Evolutionary conservation across 1,140 invertebrate species (phyloP).

Genomic region (Brachionus plicatilis): DNA sequence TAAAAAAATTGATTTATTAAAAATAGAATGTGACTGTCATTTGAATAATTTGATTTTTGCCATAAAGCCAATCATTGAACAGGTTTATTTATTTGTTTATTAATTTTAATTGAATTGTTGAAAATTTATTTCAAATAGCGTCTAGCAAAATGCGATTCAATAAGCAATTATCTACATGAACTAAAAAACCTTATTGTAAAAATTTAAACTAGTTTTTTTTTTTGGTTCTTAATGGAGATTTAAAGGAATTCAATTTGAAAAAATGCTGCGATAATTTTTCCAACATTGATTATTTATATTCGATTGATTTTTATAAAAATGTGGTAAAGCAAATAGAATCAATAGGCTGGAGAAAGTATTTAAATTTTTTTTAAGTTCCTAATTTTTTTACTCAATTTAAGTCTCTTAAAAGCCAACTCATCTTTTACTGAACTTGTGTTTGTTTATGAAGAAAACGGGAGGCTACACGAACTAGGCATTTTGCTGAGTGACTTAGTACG

Average conservation of each 20-base stretch:
- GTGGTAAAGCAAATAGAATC: neutral
- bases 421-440: neutral
- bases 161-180: neutral
- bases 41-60: slow-evolving; percentile 6
- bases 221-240: neutral
- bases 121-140: neutral
- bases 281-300: neutral
- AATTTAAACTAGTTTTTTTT: neutral
- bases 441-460: neutral
- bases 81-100: neutral
- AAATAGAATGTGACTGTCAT: neutral
- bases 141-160: neutral
- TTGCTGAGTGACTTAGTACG: neutral
- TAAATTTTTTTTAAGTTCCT: neutral
- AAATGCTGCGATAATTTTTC: neutral
- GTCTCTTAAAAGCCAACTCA: neutral
- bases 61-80: neutral
- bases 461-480: neutral
- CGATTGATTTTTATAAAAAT: slow-evolving; percentile 19
- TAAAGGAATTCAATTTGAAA: slow-evolving; percentile 9
- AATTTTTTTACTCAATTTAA: neutral
- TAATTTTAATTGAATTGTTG: neutral
- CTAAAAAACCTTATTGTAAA: slow-evolving; percentile 19
- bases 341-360: slow-evolving; percentile 15
- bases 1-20: slow-evolving; percentile 9